Conservation (phyloP, 2,113 vertebrate species). For the Xyrauchen texanus region DNA sequence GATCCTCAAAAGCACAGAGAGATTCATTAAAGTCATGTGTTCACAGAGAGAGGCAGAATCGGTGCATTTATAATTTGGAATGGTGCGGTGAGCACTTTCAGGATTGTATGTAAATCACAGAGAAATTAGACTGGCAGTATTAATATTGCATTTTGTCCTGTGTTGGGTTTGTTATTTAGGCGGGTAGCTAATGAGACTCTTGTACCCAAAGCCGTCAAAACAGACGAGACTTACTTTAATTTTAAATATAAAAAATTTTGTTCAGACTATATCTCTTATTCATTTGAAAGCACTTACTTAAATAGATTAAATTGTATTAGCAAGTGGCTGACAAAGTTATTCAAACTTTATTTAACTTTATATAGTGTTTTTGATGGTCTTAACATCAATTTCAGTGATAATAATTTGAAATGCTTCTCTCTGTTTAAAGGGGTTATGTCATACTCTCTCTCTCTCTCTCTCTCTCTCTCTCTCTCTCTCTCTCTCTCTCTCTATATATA, state of each 20-base stretch:
- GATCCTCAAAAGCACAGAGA: conserved; percentile 32
- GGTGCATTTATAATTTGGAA: conserved; percentile 72
- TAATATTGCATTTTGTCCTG: conserved; percentile 69
- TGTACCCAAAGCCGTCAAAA: conserved; percentile 67
- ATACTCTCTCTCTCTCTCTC: too few relatives aligned
- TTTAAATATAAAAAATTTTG: too few relatives aligned
- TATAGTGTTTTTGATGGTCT: neutral
- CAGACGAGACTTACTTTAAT: conserved; percentile 34
- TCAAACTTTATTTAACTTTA: conserved; percentile 23
- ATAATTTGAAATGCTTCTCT: too few relatives aligned
- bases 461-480: too few relatives aligned
- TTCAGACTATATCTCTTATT: neutral
- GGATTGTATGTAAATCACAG: conserved; percentile 63
- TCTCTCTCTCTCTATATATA: too few relatives aligned
- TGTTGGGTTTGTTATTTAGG: conserved; percentile 67
- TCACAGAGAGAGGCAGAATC: conserved; percentile 34
- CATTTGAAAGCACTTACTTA: conserved; percentile 8
- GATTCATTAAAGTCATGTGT: conserved; percentile 43
- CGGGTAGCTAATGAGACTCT: conserved; percentile 65
- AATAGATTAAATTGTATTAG: neutral
- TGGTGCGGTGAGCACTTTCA: conserved; percentile 58
- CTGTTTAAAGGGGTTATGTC: too few relatives aligned
- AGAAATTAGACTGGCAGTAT: conserved; percentile 64
- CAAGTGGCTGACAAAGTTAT: conserved; percentile 21
- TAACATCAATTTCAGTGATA: neutral